phyloP scores from a whole-genome alignment of 2,888 invertebrate genomes.

The Drosophila falleni region DNA sequence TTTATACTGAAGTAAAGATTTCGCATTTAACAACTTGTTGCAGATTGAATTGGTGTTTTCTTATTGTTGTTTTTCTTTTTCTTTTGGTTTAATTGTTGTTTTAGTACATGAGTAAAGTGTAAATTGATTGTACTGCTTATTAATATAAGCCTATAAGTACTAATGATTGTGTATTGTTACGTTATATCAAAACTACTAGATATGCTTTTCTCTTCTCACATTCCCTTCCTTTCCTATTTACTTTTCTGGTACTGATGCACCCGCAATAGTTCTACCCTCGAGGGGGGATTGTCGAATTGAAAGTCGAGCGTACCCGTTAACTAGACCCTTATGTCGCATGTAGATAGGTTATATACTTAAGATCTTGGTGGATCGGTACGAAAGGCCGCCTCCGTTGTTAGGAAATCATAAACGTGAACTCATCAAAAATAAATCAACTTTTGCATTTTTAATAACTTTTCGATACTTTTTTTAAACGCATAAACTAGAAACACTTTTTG shows the following conservation, averaged over 20 bases:
- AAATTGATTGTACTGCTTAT: conserved; percentile 32
- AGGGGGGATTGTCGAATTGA: conserved; percentile 21
- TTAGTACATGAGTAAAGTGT: conserved; percentile 48
- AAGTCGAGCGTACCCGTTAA: conserved; percentile 23
- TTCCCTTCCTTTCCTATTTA: conserved; percentile 23
- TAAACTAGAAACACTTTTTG: conserved; percentile 68
- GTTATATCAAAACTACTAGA: conserved; percentile 46
- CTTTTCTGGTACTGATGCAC: conserved; percentile 57
- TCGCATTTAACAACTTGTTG: conserved; percentile 68
- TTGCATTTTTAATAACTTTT: conserved; percentile 55
- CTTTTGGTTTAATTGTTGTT: conserved; percentile 21
- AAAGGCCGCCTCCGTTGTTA: conserved; percentile 32
- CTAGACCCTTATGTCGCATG: conserved; percentile 25
- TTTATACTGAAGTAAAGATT: conserved; percentile 78
- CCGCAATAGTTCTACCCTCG: conserved; percentile 32
- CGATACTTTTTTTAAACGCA: conserved; percentile 60
- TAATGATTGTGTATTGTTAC: conserved; percentile 44
- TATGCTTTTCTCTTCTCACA: conserved; percentile 26
- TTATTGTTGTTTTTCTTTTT: conserved; percentile 2
- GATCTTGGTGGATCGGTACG: conserved; percentile 10
- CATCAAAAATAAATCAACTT: conserved; percentile 52
- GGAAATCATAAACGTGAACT: conserved; percentile 55
- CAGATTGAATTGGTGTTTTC: conserved; percentile 49
- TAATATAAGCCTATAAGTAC: conserved; percentile 40
- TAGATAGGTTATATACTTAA: conserved; percentile 13